These are phyloP conservation scores for Agapostemon virescens DNA, from an alignment of 2,888 invertebrate genomes.

Conservation along the genomic window DNA sequence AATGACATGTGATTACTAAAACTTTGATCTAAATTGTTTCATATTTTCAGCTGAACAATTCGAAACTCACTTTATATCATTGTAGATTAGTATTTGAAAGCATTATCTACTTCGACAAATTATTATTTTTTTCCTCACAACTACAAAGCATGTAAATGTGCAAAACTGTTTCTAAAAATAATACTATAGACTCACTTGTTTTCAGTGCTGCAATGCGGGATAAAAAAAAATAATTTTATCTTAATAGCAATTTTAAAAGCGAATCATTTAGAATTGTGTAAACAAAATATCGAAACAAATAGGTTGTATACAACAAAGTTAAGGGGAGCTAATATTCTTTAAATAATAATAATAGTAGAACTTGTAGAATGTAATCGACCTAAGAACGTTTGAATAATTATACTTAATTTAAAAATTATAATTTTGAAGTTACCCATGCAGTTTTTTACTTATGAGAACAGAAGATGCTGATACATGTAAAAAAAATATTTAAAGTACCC, in stretches of 20 bases:
- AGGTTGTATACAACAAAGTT: not conserved
- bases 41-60: not conserved
- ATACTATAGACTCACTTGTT: constrained; percentile 68
- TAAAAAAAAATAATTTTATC: constrained; percentile 59
- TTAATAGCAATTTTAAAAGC: constrained; percentile 50
- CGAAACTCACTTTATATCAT: not conserved
- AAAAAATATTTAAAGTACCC: constrained; percentile 24
- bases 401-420: constrained; percentile 13
- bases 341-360: constrained; percentile 9
- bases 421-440: constrained; percentile 15
- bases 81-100: constrained; percentile 14
- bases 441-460: constrained; percentile 10
- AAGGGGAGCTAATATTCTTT: not conserved
- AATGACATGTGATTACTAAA: not conserved
- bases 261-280: constrained; percentile 29
- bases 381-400: constrained; percentile 43
- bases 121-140: constrained; percentile 19
- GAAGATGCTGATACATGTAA: constrained; percentile 16
- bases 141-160: constrained; percentile 57
- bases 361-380: not conserved
- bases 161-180: constrained; percentile 55
- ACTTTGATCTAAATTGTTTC: constrained; percentile 6
- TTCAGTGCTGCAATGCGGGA: constrained; percentile 66
- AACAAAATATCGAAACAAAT: not conserved
- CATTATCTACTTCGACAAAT: constrained; percentile 5